These are phyloP conservation scores for Ylistrum balloti DNA, from an alignment of 1,140 invertebrate genomes.

Conservation along the genomic window DNA sequence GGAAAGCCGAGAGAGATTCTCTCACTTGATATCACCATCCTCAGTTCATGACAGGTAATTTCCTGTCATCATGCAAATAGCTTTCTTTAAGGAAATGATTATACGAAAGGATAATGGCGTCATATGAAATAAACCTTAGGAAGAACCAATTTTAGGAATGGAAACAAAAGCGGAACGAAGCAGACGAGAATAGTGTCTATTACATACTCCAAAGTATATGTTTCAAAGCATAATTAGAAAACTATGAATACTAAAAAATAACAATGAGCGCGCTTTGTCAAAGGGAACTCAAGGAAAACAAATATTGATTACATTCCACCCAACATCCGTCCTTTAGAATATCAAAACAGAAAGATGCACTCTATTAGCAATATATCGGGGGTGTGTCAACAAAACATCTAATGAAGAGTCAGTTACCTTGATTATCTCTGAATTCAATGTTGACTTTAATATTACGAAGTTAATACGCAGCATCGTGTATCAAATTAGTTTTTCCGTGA, in stretches of 20 bases:
- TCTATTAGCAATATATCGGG: background rate
- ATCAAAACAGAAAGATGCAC: background rate
- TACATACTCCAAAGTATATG: constrained; percentile 11
- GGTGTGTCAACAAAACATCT: background rate
- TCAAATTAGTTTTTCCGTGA: no score
- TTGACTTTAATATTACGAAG: background rate
- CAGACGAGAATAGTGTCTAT: background rate
- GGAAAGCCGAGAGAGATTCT: background rate
- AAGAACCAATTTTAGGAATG: background rate
- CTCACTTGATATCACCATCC: background rate
- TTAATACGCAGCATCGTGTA: no score
- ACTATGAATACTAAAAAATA: background rate
- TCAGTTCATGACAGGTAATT: background rate
- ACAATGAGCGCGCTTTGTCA: background rate
- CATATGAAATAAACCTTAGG: constrained; percentile 6
- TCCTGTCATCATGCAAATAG: constrained; percentile 14
- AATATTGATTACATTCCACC: background rate
- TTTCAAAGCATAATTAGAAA: constrained; percentile 21
- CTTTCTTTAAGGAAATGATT: constrained; percentile 39
- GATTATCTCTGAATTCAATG: background rate
- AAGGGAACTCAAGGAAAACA: background rate
- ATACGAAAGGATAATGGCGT: background rate
- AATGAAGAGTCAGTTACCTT: background rate
- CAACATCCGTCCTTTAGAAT: background rate
- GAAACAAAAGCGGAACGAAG: constrained; percentile 23